Conservation (phyloP, 2,113 vertebrate genomes). For the Martes martes region DNA sequence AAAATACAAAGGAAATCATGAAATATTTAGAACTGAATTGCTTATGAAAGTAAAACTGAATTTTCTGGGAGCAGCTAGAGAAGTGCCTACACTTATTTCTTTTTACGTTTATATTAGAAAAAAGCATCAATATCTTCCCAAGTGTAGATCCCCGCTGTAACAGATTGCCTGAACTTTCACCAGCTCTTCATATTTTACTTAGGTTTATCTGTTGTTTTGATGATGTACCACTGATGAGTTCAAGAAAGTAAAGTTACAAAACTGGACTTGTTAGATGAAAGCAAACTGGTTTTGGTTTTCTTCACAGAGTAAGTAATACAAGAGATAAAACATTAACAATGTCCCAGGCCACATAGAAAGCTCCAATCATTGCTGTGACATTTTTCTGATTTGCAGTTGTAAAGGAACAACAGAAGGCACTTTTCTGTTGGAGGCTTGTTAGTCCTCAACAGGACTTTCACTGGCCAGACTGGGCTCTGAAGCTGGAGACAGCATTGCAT, state of each 20-base stretch:
- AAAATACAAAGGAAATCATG: neutral
- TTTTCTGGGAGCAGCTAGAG: neutral
- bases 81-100: neutral
- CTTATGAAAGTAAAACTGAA: neutral
- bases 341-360: neutral
- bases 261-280: neutral
- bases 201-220: neutral
- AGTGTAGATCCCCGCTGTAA: neutral
- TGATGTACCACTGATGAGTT: neutral
- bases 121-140: neutral
- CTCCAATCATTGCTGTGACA: neutral
- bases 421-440: neutral
- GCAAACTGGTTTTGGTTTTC: neutral
- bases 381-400: neutral
- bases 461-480: neutral
- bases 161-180: neutral
- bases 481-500: neutral
- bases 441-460: neutral
- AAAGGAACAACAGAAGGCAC: accelerated
- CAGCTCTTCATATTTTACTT: neutral
- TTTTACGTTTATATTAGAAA: neutral
- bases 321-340: neutral
- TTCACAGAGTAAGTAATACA: neutral
- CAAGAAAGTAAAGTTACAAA: neutral
- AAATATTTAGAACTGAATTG: neutral